phyloP scores from a whole-genome alignment of 2,888 invertebrate species.

The Drosophila kuntzei region DNA sequence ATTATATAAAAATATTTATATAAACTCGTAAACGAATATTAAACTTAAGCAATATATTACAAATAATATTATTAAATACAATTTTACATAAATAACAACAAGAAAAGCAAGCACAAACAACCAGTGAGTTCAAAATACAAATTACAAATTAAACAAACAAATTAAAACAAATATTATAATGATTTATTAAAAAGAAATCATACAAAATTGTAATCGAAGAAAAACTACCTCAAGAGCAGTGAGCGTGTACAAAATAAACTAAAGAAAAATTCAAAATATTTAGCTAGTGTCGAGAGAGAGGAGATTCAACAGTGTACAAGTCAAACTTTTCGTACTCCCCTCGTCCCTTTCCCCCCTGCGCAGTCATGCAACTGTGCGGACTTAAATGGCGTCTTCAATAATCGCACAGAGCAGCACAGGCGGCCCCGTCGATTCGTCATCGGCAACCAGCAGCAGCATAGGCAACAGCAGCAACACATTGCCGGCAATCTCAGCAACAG shows the following conservation, averaged over 20 bases:
- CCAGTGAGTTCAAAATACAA: conserved; percentile 66
- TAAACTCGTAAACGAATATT: conserved; percentile 34
- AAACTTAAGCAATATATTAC: conserved; percentile 51
- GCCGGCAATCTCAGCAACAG: conserved; percentile 60
- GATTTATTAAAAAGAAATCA: conserved; percentile 4
- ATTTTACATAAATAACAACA: conserved; percentile 45
- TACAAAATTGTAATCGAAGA: conserved; percentile 32
- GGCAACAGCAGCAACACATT: conserved; percentile 46
- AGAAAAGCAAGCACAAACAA: conserved; percentile 47
- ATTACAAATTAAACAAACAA: conserved; percentile 29
- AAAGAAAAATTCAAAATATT: conserved; percentile 28
- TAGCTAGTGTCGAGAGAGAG: not conserved
- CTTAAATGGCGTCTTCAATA: conserved; percentile 86
- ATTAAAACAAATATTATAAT: conserved; percentile 27
- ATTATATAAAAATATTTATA: conserved; percentile 61
- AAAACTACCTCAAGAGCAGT: conserved; percentile 77
- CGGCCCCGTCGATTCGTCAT: conserved; percentile 82
- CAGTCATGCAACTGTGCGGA: conserved; percentile 83
- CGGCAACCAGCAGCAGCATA: conserved; percentile 55
- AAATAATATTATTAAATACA: conserved; percentile 45
- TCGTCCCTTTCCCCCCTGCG: conserved; percentile 40
- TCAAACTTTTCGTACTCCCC: conserved; percentile 14
- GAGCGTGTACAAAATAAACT: conserved; percentile 56
- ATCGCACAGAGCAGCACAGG: conserved; percentile 84
- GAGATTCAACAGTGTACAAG: conserved; percentile 2